Evolutionary conservation across 2,888 invertebrate genomes (phyloP).

Genomic region (Rhorus exstirpatorius): DNA sequence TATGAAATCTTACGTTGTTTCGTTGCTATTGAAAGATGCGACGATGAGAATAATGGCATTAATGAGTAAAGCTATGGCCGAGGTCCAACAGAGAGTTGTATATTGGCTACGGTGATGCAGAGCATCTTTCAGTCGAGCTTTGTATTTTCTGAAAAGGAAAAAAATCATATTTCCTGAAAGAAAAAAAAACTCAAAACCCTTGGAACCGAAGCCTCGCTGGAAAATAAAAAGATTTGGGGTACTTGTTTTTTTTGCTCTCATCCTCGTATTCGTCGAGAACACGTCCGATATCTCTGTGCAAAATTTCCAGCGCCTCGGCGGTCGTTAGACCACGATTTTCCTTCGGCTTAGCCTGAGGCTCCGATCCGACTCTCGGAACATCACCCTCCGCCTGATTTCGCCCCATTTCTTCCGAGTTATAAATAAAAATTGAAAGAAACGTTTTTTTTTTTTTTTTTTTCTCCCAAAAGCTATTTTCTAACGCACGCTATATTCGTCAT

Average conservation of each 20-base stretch:
- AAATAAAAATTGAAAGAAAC: constrained; percentile 19
- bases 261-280: constrained; percentile 89
- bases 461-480: constrained; percentile 15
- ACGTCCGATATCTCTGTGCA: constrained; percentile 90
- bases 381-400: constrained; percentile 71
- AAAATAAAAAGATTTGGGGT: too few relatives aligned
- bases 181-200: too few relatives aligned
- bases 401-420: constrained; percentile 76
- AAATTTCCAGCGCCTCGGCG: constrained; percentile 89
- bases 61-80: constrained; percentile 88
- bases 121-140: constrained; percentile 87
- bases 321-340: constrained; percentile 88
- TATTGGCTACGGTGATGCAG: constrained; percentile 88
- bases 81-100: constrained; percentile 90
- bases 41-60: constrained; percentile 87
- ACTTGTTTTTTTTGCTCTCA: constrained; percentile 88
- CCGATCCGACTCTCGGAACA: constrained; percentile 67
- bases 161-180: too few relatives aligned
- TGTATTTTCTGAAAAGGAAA: constrained; percentile 85
- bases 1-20: constrained; percentile 67
- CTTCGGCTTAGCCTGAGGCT: constrained; percentile 71
- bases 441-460: too few relatives aligned
- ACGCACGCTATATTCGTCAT: constrained; percentile 9
- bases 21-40: constrained; percentile 80
- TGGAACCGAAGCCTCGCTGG: too few relatives aligned